Evolutionary conservation across 2,113 vertebrate species (phyloP).

Genomic region (Archocentrus centrarchus): DNA sequence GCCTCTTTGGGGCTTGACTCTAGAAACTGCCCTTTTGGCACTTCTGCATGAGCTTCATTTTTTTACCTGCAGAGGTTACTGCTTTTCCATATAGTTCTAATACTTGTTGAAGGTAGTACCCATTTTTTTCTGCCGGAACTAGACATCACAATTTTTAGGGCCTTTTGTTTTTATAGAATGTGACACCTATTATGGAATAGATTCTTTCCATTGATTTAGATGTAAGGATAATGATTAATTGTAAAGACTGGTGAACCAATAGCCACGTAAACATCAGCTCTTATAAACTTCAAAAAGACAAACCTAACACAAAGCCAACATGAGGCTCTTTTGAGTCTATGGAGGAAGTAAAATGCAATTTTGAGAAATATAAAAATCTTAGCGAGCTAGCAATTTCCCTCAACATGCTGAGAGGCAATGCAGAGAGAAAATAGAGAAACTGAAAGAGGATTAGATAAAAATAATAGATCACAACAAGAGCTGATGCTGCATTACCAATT

Average conservation of each 20-base stretch:
- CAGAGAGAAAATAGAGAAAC: not conserved
- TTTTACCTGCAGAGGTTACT: no score
- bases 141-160: not conserved
- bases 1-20: not conserved
- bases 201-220: no score
- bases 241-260: not conserved
- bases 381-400: not conserved
- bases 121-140: not conserved
- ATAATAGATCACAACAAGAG: constrained; percentile 9
- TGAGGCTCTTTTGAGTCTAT: not conserved
- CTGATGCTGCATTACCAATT: not conserved
- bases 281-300: not conserved
- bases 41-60: no score
- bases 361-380: not conserved
- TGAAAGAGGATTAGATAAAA: constrained; percentile 3
- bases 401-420: constrained; percentile 4
- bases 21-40: not conserved
- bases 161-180: not conserved
- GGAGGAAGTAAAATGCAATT: not conserved
- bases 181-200: not conserved
- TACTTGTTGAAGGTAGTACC: not conserved
- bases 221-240: not conserved
- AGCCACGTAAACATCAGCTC: not conserved
- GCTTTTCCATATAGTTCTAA: not conserved
- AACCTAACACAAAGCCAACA: not conserved